A percentile compares a stretch with the other conserved stretches of the same genome.
phyloP scores from a whole-genome alignment of 2,113 vertebrate species.

The Gymnogyps californianus region DNA sequence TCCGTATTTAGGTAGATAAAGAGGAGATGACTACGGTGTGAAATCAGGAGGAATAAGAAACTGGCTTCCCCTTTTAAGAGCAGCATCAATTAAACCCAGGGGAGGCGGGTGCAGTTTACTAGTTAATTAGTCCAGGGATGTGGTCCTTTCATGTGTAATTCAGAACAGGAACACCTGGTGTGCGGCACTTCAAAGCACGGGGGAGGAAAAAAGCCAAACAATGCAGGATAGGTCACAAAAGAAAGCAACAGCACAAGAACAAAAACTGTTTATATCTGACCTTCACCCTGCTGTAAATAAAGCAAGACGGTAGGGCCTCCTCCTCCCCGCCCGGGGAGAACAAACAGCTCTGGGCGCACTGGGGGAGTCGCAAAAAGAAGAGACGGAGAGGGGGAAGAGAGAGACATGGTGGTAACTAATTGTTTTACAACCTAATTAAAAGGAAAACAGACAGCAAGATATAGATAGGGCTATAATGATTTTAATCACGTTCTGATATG shows the following conservation, averaged over 20 bases:
- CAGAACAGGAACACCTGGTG: slow-evolving; percentile 85
- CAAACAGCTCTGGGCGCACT: slow-evolving; percentile 67
- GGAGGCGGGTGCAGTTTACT: slow-evolving; percentile 79
- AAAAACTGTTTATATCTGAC: slow-evolving; percentile 77
- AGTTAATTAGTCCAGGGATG: slow-evolving; percentile 85
- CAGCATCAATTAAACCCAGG: slow-evolving; percentile 78
- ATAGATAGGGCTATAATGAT: slow-evolving; percentile 69
- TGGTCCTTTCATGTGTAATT: slow-evolving; percentile 87
- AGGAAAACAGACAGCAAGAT: slow-evolving; percentile 71
- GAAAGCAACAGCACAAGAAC: slow-evolving; percentile 70
- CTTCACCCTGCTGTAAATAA: slow-evolving; percentile 78
- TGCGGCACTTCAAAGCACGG: slow-evolving; percentile 79
- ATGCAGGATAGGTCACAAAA: slow-evolving; percentile 76
- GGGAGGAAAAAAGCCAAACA: slow-evolving; percentile 73
- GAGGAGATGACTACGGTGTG: slow-evolving; percentile 56
- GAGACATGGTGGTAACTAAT: slow-evolving; percentile 75
- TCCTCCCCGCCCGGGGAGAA: slow-evolving; percentile 59
- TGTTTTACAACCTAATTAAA: slow-evolving; percentile 83
- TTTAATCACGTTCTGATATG: slow-evolving; percentile 55
- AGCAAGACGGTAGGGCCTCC: slow-evolving; percentile 55
- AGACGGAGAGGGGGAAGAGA: slow-evolving; percentile 18
- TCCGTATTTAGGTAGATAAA: slow-evolving; percentile 52
- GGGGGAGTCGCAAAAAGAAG: slow-evolving; percentile 28
- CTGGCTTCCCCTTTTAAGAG: slow-evolving; percentile 73
- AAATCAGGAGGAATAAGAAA: slow-evolving; percentile 60